Percentiles rank a stretch among this genome's conserved stretches.
Evolutionary conservation across 1,140 invertebrate species (phyloP).

Genomic region (Pachyrhynchus sulphureomaculatus): DNA sequence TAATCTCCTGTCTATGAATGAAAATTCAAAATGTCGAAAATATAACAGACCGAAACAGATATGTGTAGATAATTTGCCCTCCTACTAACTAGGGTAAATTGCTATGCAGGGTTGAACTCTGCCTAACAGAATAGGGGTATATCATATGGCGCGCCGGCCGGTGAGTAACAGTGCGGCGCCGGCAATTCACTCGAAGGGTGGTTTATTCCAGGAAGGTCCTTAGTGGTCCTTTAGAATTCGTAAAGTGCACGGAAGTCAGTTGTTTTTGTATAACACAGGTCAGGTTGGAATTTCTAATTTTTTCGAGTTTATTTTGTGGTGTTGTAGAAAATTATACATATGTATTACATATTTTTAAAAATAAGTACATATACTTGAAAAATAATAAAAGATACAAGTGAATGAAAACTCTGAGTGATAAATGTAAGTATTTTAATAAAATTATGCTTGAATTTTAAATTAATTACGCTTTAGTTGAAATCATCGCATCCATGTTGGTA

Average conservation of each 20-base stretch:
- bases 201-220: constrained; percentile 5
- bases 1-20: no score
- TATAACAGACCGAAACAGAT: neutral
- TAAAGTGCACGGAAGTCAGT: neutral
- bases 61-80: neutral
- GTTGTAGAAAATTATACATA: neutral
- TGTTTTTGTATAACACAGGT: neutral
- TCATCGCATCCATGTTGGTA: no score
- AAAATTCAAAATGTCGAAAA: neutral
- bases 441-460: no score
- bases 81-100: constrained; percentile 2
- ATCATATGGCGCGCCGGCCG: constrained; percentile 29
- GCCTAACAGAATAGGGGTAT: constrained; percentile 5
- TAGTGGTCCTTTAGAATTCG: neutral
- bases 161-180: constrained; percentile 28
- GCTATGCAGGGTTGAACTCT: constrained; percentile 16
- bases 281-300: no score
- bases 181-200: constrained; percentile 16
- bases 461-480: no score
- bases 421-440: no score
- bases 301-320: no score
- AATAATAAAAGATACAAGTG: neutral
- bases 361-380: neutral
- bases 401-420: no score
- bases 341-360: neutral